Evolutionary conservation across 2,888 invertebrate genomes (phyloP), one percentile per base, ranked within the genome.

Genomic region (Apodemia duryi): DNA sequence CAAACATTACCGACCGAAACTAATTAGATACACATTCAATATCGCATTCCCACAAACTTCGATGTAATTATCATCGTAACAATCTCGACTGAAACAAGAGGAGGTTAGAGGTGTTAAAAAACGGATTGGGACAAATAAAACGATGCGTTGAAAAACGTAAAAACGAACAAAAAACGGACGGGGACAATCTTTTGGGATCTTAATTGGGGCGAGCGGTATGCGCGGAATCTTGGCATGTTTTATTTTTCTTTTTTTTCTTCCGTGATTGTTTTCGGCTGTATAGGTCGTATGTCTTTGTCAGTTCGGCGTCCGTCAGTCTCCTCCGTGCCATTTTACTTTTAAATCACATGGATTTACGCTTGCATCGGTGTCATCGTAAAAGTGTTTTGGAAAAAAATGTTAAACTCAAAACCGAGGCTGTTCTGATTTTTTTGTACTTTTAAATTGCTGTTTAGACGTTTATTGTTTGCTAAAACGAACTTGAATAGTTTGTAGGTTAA

Each of bases 131-230:
- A 74, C 74, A 77, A 70, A 73, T 69, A 75, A 74, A 76, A 74
- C 67, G 66, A 63, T 41, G 62, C 38, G 66, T 64, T 21, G 70
- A 73, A 73, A 70, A 70, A 67, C 49, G 46, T 65, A 72, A 73
- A 63, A 49, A n/a, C 13, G 51, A 74, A 75, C 73, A 68, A 68
- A 66, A 74, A 72, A 67, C 65, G 68, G 67, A 72, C 67, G 70
- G 74, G 75, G 84, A 88, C 87, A 86, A 88, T 88, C 88, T 85
- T 79, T 79, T 80, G 79, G 82, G 86, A 88, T 88, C 88, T 88
- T 88, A 87, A 88, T 89, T 88, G 88, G 87, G 78, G 77, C 73
- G 72, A 69, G 62, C 73, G 83, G 81, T 76, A 89, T 88, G 81
- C 78, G 71, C 67, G 83, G 88, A 80, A 88, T 86, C 75, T 75